Conservation (phyloP, 30 jellyfish, hydroid and myxozoan species). For the Aurelia sp. region DNA sequence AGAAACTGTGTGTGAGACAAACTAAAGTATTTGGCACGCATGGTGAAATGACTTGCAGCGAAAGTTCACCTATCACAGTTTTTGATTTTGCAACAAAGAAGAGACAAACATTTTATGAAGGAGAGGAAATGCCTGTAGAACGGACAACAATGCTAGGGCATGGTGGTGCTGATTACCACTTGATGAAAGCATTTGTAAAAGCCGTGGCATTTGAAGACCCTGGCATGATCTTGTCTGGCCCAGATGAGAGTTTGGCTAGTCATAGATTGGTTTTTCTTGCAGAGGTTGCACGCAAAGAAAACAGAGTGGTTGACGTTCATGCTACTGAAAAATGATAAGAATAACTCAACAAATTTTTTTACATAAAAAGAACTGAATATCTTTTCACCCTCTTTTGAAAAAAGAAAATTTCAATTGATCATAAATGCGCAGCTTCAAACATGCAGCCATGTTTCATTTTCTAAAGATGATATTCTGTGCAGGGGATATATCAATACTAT, state of each 20-base stretch:
- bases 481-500: too few species aligned
- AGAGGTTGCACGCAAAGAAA: slow-evolving; percentile 80
- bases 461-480: too few species aligned
- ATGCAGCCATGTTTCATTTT: too few species aligned
- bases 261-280: slow-evolving; percentile 84
- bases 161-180: slow-evolving; percentile 90
- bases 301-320: slow-evolving; percentile 26
- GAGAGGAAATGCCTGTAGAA: slow-evolving; percentile 42
- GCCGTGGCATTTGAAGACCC: slow-evolving; percentile 85
- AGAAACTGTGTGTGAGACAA: slow-evolving; percentile 76
- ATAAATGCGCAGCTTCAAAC: too few species aligned
- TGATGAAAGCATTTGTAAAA: slow-evolving; percentile 85
- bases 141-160: slow-evolving; percentile 81
- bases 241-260: slow-evolving; percentile 81
- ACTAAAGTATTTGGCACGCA: slow-evolving; percentile 75
- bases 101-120: slow-evolving; percentile 3
- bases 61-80: slow-evolving; percentile 50
- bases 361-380: too few species aligned
- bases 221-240: slow-evolving; percentile 51
- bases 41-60: slow-evolving; percentile 81
- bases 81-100: slow-evolving; percentile 56
- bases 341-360: too few species aligned
- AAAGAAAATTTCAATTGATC: too few species aligned
- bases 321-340: too few species aligned
- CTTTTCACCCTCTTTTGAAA: too few species aligned